A percentile compares a stretch with the other conserved stretches of the same genome.
phyloP scores from a whole-genome alignment of 2,797 vertebrate species.

The Macroramphosus scolopax region DNA sequence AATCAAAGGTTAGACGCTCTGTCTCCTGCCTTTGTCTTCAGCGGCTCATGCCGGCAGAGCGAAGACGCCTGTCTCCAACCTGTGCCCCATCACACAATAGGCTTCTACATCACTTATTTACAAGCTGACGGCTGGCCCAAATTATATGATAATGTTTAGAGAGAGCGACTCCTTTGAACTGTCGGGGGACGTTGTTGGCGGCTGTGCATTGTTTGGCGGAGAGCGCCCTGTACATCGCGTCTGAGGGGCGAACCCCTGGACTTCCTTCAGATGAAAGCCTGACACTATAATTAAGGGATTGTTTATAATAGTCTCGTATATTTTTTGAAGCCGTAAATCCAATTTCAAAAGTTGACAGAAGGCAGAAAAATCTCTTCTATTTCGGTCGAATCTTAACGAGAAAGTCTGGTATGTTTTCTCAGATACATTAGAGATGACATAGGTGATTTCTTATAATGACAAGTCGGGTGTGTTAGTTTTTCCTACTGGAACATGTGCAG shows the following conservation, averaged over 20 bases:
- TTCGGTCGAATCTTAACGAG: background rate
- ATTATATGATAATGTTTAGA: conserved; percentile 76
- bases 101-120: conserved; percentile 81
- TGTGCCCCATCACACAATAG: conserved; percentile 78
- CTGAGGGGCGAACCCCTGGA: conserved; percentile 1
- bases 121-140: conserved; percentile 76
- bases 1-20: conserved; percentile 84
- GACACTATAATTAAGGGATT: too few relatives aligned
- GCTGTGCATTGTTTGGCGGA: conserved; percentile 41
- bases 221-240: conserved; percentile 30
- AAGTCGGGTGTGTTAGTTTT: conserved; percentile 29
- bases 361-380: too few relatives aligned
- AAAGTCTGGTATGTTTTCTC: background rate
- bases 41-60: conserved; percentile 71
- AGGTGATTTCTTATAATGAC: conserved; percentile 16
- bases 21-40: conserved; percentile 81
- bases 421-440: conserved; percentile 17
- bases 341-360: too few relatives aligned
- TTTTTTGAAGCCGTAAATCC: too few relatives aligned
- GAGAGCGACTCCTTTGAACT: conserved; percentile 73
- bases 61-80: conserved; percentile 81
- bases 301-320: too few relatives aligned
- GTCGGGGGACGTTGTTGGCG: conserved; percentile 20
- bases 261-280: too few relatives aligned
- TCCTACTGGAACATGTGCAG: conserved; percentile 13